Percentiles rank a stretch among this genome's conserved stretches.
These are phyloP conservation scores for Platyscapa corneri DNA, from an alignment of 1,140 invertebrate genomes.

Conservation along the genomic window DNA sequence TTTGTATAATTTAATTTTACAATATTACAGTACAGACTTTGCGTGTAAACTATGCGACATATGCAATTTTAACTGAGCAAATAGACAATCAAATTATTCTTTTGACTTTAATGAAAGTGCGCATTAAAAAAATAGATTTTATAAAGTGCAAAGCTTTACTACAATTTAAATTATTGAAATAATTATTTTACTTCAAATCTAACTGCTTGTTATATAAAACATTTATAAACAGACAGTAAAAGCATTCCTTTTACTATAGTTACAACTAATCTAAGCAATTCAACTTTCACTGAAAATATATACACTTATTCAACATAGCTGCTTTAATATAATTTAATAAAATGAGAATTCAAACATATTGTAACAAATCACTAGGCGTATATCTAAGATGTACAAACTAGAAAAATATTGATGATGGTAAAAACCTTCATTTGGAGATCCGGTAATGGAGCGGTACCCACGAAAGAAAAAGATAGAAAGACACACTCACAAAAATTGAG, in stretches of 20 bases:
- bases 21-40: not conserved
- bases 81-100: not conserved
- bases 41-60: not conserved
- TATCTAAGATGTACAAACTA: not conserved
- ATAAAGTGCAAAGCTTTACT: not conserved
- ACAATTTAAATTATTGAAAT: not conserved
- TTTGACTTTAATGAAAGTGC: not conserved
- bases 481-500: conserved; percentile 3
- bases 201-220: conserved; percentile 14
- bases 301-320: not conserved
- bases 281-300: conserved; percentile 1
- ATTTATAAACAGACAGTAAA: not conserved
- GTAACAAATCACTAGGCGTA: not conserved
- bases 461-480: conserved; percentile 24
- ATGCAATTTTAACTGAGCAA: too few relatives aligned
- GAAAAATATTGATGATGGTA: not conserved
- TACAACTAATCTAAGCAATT: not conserved
- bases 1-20: not conserved
- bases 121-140: not conserved
- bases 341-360: not conserved
- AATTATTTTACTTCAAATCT: not conserved
- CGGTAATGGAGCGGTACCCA: not conserved
- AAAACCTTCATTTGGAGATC: conserved; percentile 31
- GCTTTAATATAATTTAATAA: not conserved
- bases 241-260: not conserved